These are phyloP conservation scores for Lasiurus cinereus DNA, from an alignment of 2,113 vertebrate genomes.

Conservation along the genomic window DNA sequence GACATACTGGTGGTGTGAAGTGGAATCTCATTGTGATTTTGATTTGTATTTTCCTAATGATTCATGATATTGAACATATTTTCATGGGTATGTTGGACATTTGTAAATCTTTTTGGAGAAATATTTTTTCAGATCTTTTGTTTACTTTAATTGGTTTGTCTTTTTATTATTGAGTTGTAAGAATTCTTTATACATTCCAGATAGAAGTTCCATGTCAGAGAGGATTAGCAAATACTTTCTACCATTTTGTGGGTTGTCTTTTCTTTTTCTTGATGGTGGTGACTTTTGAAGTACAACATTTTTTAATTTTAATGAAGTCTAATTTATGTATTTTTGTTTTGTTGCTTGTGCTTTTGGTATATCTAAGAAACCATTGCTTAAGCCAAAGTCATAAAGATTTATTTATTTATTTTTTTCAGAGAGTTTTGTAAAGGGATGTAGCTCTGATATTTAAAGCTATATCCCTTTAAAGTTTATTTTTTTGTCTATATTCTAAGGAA, in stretches of 20 bases:
- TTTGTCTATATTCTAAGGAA: neutral
- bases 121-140: neutral
- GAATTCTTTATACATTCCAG: constrained; percentile 28
- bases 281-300: neutral
- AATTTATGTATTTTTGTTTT: constrained; percentile 46
- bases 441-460: neutral
- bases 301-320: constrained; percentile 57
- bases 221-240: constrained; percentile 9
- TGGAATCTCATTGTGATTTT: neutral
- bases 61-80: neutral
- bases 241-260: neutral
- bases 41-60: constrained; percentile 12
- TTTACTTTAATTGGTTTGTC: neutral
- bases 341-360: neutral
- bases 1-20: neutral
- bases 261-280: neutral
- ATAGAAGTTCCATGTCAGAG: neutral
- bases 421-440: neutral
- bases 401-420: constrained; percentile 20
- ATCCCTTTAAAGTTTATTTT: neutral
- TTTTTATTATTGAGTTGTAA: constrained; percentile 48
- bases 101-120: constrained; percentile 27
- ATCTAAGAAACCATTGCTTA: constrained; percentile 7
- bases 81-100: neutral
- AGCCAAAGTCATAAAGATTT: neutral